These are phyloP conservation scores for Netelia melanura DNA, from an alignment of 2,888 invertebrate species.

Conservation along the genomic window DNA sequence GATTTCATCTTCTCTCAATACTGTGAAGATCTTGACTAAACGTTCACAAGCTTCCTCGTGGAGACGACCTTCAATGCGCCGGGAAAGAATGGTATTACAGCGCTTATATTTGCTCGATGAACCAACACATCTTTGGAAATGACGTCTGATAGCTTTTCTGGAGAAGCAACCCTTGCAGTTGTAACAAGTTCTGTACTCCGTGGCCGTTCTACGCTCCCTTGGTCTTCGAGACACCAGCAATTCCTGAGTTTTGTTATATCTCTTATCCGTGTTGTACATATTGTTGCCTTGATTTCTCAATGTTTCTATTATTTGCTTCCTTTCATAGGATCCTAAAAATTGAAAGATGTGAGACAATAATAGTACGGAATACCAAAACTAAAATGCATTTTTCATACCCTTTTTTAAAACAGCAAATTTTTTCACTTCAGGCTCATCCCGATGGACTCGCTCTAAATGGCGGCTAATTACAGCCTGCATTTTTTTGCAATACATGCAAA, in stretches of 20 bases:
- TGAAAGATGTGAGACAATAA: neutral
- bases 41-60: constrained; percentile 60
- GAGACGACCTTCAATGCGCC: constrained; percentile 64
- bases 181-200: constrained; percentile 68
- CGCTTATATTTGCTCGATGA: constrained; percentile 65
- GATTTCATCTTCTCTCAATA: constrained; percentile 61
- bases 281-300: constrained; percentile 32
- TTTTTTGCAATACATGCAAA: constrained; percentile 28
- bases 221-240: constrained; percentile 44
- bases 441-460: constrained; percentile 11
- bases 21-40: constrained; percentile 64
- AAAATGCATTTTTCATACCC: constrained; percentile 6
- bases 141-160: constrained; percentile 66
- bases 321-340: constrained; percentile 24
- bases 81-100: constrained; percentile 65
- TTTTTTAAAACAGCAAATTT: constrained; percentile 26
- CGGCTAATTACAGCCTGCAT: constrained; percentile 14
- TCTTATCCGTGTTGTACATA: constrained; percentile 25
- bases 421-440: neutral
- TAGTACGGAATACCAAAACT: neutral
- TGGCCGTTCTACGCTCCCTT: constrained; percentile 12
- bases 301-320: constrained; percentile 33
- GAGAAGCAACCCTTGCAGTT: constrained; percentile 71
- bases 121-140: constrained; percentile 66
- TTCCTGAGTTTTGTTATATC: constrained; percentile 20